phyloP scores from a whole-genome alignment of 2,797 vertebrate genomes.

The Aythya fuligula region DNA sequence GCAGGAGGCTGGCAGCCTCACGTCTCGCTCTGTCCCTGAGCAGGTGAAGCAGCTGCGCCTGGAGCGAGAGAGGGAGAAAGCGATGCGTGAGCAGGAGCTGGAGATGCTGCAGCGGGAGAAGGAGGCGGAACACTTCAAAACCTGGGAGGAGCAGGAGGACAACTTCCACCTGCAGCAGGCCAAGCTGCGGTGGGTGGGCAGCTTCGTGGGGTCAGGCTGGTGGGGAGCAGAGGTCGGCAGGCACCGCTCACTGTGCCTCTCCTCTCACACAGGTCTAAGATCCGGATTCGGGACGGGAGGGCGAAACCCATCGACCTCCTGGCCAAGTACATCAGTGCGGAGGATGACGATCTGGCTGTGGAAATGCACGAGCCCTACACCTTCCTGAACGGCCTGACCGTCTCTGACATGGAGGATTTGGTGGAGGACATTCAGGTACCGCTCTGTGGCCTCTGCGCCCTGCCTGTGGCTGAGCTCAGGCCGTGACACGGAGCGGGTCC shows the following conservation, averaged over 20 bases:
- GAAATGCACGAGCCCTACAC: conserved; percentile 99
- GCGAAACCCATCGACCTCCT: conserved; percentile 96
- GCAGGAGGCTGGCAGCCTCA: rapidly evolving
- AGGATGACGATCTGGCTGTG: conserved; percentile 95
- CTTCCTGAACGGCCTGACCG: conserved; percentile 94
- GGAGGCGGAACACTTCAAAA: conserved; percentile 98
- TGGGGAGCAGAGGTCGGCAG: neutral
- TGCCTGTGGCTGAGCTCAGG: neutral
- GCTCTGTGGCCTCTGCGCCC: neutral
- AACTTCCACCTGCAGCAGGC: conserved; percentile 98
- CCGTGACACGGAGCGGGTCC: rapidly evolving
- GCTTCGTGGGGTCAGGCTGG: rapidly evolving
- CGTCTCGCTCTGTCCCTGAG: rapidly evolving
- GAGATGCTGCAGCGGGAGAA: conserved; percentile 98
- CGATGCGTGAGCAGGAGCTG: conserved; percentile 95
- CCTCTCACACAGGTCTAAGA: conserved; percentile 87
- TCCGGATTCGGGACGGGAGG: conserved; percentile 93
- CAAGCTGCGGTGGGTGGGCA: conserved; percentile 86
- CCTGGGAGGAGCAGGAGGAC: conserved; percentile 98
- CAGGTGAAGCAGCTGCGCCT: conserved; percentile 97
- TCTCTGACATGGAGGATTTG: conserved; percentile 97
- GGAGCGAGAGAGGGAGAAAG: conserved; percentile 95
- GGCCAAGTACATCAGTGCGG: conserved; percentile 97
- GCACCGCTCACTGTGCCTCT: neutral
- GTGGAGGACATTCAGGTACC: conserved; percentile 96